phyloP scores from a whole-genome alignment of 2,888 invertebrate genomes.

The Tipula vernalis region DNA sequence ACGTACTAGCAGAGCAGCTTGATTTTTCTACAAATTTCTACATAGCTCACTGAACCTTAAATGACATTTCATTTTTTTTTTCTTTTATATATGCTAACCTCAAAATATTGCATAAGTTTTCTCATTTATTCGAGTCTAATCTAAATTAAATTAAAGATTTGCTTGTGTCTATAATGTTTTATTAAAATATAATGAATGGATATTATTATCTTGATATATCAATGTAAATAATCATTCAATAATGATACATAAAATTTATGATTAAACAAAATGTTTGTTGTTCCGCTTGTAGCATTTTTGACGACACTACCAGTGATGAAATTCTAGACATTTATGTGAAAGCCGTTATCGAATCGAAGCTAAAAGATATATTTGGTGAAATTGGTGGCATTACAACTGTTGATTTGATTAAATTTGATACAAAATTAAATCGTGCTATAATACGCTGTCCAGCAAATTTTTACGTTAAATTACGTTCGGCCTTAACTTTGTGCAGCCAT shows the following conservation, averaged over 20 bases:
- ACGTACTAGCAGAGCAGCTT: neutral
- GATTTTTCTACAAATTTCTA: neutral
- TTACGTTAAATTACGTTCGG: conserved; percentile 44
- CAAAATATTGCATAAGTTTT: conserved; percentile 1
- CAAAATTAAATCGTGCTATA: conserved; percentile 36
- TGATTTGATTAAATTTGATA: conserved; percentile 45
- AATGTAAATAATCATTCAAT: conserved; percentile 36
- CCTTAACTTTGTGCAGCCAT: conserved; percentile 41
- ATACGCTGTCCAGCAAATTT: conserved; percentile 41
- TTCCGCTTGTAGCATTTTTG: conserved; percentile 34
- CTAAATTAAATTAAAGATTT: neutral
- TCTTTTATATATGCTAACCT: neutral
- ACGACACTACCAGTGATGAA: conserved; percentile 27
- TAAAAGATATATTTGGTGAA: conserved; percentile 45
- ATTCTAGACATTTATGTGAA: conserved; percentile 42
- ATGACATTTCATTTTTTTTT: neutral
- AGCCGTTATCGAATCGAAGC: conserved; percentile 41
- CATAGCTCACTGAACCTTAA: neutral
- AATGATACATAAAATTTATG: neutral
- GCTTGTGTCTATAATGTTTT: neutral
- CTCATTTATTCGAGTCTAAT: neutral
- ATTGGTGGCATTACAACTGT: conserved; percentile 40
- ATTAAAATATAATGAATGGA: conserved; percentile 26
- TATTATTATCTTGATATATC: conserved; percentile 43
- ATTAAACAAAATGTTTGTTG: neutral